A percentile compares a stretch with the other conserved stretches of the same genome.
Evolutionary conservation across 2,888 invertebrate genomes (phyloP).

Genomic region (Agrochola litura): DNA sequence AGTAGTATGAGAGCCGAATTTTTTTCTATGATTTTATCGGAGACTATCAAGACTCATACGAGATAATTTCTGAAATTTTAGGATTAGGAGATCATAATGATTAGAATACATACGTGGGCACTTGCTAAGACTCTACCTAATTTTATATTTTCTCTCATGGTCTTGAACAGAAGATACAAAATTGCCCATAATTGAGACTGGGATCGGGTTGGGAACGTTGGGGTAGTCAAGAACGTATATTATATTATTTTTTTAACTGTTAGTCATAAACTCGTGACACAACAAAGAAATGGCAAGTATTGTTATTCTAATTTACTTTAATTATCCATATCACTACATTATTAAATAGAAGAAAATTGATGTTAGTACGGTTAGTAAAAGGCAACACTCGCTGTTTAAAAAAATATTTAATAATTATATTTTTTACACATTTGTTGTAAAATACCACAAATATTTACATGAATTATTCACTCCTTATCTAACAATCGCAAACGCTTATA

Average conservation of each 20-base stretch:
- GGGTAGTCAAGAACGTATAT: background rate
- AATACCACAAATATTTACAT: slow-evolving; percentile 1
- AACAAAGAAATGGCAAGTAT: background rate
- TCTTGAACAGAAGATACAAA: background rate
- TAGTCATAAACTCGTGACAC: background rate
- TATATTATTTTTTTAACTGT: background rate
- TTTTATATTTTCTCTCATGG: background rate
- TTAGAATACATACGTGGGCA: background rate
- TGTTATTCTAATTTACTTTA: background rate
- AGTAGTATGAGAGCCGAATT: background rate
- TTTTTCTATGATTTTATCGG: background rate
- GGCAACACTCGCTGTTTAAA: background rate
- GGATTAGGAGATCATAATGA: background rate
- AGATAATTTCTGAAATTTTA: background rate
- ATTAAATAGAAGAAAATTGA: background rate
- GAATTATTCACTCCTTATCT: background rate
- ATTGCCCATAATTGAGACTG: background rate
- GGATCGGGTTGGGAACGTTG: background rate
- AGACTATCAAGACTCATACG: background rate
- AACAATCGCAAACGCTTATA: slow-evolving; percentile 32
- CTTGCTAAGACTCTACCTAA: background rate
- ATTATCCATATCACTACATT: background rate
- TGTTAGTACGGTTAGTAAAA: slow-evolving; percentile 12
- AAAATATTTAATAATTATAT: slow-evolving; percentile 2
- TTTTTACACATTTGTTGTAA: background rate